These are phyloP conservation scores for Stomatorhinus ivindoensis DNA, from an alignment of 2,113 vertebrate species.

Conservation along the genomic window DNA sequence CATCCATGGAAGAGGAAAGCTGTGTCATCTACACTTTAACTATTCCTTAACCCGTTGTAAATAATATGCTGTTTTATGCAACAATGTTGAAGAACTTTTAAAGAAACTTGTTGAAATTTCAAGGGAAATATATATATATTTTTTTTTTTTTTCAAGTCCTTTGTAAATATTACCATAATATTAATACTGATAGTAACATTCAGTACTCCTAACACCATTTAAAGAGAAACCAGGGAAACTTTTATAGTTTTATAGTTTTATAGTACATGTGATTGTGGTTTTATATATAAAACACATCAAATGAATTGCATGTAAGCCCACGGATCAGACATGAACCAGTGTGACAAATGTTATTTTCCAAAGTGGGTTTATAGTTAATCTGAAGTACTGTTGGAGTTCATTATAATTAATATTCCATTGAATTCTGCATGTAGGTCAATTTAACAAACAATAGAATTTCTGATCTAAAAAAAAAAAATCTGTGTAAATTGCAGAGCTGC, in stretches of 20 bases:
- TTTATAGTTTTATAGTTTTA: background rate
- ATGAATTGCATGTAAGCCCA: background rate
- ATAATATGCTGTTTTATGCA: background rate
- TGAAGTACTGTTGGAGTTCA: background rate
- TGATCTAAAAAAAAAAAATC: background rate
- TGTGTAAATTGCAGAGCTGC: background rate
- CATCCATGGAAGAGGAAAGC: background rate
- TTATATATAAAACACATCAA: background rate
- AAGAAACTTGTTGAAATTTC: background rate
- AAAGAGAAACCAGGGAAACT: background rate
- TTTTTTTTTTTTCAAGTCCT: background rate
- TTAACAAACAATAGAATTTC: background rate
- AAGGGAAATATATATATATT: background rate
- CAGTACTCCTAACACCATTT: background rate
- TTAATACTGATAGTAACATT: background rate
- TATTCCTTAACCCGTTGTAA: background rate
- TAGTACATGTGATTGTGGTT: background rate
- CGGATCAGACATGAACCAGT: background rate
- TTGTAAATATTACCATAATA: background rate
- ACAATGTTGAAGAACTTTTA: background rate
- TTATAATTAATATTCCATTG: background rate
- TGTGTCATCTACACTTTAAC: background rate
- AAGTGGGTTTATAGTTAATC: background rate
- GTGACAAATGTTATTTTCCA: background rate
- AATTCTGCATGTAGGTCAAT: background rate